Base-by-base conservation (phyloP, 2,797 vertebrate species). In the Diceros bicornis region DNA sequence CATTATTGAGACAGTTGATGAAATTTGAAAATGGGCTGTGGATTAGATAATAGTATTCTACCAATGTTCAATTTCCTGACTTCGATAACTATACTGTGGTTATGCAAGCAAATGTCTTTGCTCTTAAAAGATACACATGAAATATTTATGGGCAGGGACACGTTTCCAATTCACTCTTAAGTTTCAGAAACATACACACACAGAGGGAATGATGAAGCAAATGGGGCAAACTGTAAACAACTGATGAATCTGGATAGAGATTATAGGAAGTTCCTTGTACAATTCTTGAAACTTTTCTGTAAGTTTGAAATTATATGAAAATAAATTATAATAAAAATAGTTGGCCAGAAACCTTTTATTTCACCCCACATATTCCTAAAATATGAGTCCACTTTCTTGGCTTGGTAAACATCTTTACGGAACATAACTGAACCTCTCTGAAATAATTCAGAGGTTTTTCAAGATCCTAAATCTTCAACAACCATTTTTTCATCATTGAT, bases 271-370 rank as follows among this genome's bases (percentile, higher is more conserved):
- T 50, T 86, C 75, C 16, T 52, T 74, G n/a, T 16, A 77, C 11
- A 59, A 52, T 57, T 66, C 72, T 23, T 79, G 20, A 11, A 94
- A 55, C 17, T 72, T 74, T 89, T 89, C 21, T 34, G 5, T 61
- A 96, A 92, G 27, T 81, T 75, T 79, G 47, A 89, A 93, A 85
- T 85, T 75, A 89, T 29, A 78, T 52, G n/a, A 96, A 92, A 85
- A 68, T 77, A 90, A 89, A 68, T 77, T 44, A 47, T 16, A 91
- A 62, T 10, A 61, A 72, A 88, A 71, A 37, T 7, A 68, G 12
- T 44, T 44, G 44, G 20, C 50, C 10, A 81, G 57, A 91, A 44
- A 41, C 27, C 82, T 90, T 72, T 66, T 16, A 71, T 32, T 83
- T 79, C 20, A 86, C 44, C 16, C 21, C n/a, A 52, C 2, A 57